These are phyloP conservation scores for Drosophila anomalata DNA, from an alignment of 2,888 invertebrate genomes.

Conservation along the genomic window DNA sequence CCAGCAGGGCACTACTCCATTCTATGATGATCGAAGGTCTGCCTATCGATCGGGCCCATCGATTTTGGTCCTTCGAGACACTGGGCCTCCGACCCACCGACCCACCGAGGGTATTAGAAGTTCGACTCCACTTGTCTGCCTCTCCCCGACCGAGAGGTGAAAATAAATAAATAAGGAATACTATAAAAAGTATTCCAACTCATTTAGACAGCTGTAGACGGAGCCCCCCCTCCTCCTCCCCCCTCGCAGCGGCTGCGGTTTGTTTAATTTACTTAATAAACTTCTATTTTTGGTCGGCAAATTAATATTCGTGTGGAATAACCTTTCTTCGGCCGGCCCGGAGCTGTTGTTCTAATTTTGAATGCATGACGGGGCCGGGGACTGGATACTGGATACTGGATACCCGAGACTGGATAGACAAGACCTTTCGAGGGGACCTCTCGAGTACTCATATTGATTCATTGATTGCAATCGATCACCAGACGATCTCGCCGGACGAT, in stretches of 20 bases:
- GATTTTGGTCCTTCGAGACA: no score
- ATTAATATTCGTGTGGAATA: slow-evolving; percentile 12
- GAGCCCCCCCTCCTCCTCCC: background rate
- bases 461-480: slow-evolving; percentile 36
- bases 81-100: no score
- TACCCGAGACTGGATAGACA: no score
- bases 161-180: slow-evolving; percentile 38
- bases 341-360: slow-evolving; percentile 20
- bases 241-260: slow-evolving; percentile 18
- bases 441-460: slow-evolving; percentile 36
- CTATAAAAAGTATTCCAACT: slow-evolving; percentile 8
- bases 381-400: background rate
- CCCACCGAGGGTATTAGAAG: background rate
- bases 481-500: slow-evolving; percentile 7
- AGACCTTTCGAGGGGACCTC: background rate
- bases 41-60: no score
- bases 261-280: slow-evolving; percentile 37
- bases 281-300: slow-evolving; percentile 25
- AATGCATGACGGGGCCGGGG: slow-evolving; percentile 1
- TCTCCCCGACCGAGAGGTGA: slow-evolving; percentile 31
- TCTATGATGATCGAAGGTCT: no score
- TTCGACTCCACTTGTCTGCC: background rate
- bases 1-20: background rate
- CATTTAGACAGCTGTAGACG: slow-evolving; percentile 40
- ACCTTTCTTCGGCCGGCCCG: slow-evolving; percentile 3